Conservation (phyloP, 2,888 invertebrate species). For the Epicampocera succincta region DNA sequence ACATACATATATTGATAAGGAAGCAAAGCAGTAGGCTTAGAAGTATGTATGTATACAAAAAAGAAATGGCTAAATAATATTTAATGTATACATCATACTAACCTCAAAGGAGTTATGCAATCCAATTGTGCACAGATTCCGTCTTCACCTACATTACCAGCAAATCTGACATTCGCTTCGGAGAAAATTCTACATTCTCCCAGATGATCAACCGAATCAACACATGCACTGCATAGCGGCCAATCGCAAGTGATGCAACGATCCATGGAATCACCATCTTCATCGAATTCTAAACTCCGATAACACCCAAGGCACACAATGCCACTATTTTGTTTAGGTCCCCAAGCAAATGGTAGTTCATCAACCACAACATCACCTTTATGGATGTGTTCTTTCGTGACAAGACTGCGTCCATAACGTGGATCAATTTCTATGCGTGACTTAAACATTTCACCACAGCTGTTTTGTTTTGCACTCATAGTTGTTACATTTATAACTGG, state of each 20-base stretch:
- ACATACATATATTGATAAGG: too few relatives aligned
- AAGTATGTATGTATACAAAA: slow-evolving; percentile 59
- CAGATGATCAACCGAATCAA: slow-evolving; percentile 83
- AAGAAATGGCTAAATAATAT: too few relatives aligned
- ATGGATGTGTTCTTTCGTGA: slow-evolving; percentile 85
- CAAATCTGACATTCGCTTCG: slow-evolving; percentile 84
- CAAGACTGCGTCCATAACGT: slow-evolving; percentile 87
- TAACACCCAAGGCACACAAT: slow-evolving; percentile 91
- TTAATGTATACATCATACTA: slow-evolving; percentile 74
- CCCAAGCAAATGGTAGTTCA: slow-evolving; percentile 88
- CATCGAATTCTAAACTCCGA: slow-evolving; percentile 82
- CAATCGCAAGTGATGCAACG: slow-evolving; percentile 88
- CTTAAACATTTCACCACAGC: slow-evolving; percentile 76
- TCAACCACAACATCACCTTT: slow-evolving; percentile 88
- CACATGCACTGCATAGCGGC: slow-evolving; percentile 83
- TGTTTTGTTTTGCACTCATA: slow-evolving; percentile 34
- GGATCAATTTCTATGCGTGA: slow-evolving; percentile 82
- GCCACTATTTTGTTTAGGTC: slow-evolving; percentile 88
- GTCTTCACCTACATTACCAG: slow-evolving; percentile 83
- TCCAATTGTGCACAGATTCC: slow-evolving; percentile 87
- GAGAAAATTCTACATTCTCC: slow-evolving; percentile 87
- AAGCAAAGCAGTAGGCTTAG: too few relatives aligned
- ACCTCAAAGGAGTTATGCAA: slow-evolving; percentile 91
- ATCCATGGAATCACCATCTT: slow-evolving; percentile 79
- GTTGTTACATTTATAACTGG: slow-evolving; percentile 46